These are phyloP conservation scores for Hyalella azteca DNA, from an alignment of 2,888 invertebrate species.

Conservation along the genomic window DNA sequence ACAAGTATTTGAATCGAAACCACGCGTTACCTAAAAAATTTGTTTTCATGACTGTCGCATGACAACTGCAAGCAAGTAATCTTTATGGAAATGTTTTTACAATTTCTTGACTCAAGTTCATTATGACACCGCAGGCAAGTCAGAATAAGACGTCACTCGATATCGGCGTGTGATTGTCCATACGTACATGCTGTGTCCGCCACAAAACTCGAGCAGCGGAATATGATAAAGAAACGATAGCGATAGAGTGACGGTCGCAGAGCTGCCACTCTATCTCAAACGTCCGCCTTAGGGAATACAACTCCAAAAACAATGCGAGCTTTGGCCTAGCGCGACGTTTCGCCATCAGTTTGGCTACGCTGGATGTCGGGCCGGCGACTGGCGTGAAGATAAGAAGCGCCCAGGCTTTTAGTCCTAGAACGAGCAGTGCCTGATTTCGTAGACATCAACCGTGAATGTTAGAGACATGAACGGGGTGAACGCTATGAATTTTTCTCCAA, in stretches of 20 bases:
- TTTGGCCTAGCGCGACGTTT: background rate
- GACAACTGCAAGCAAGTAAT: too few relatives aligned
- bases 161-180: background rate
- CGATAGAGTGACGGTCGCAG: background rate
- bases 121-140: too few relatives aligned
- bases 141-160: too few relatives aligned
- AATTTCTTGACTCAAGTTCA: too few relatives aligned
- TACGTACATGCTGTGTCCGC: background rate
- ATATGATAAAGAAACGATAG: conserved; percentile 11
- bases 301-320: conserved; percentile 17
- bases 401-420: background rate
- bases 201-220: conserved; percentile 14
- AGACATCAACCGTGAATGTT: too few relatives aligned
- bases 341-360: background rate
- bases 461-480: too few relatives aligned
- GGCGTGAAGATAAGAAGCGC: background rate
- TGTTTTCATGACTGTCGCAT: too few relatives aligned
- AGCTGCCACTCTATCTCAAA: background rate
- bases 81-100: too few relatives aligned
- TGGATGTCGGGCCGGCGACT: background rate
- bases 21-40: too few relatives aligned
- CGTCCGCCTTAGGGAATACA: background rate
- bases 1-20: too few relatives aligned
- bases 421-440: too few relatives aligned
- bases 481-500: too few relatives aligned